phyloP scores from a whole-genome alignment of 2,113 vertebrate species.

The Hemicordylus capensis region DNA sequence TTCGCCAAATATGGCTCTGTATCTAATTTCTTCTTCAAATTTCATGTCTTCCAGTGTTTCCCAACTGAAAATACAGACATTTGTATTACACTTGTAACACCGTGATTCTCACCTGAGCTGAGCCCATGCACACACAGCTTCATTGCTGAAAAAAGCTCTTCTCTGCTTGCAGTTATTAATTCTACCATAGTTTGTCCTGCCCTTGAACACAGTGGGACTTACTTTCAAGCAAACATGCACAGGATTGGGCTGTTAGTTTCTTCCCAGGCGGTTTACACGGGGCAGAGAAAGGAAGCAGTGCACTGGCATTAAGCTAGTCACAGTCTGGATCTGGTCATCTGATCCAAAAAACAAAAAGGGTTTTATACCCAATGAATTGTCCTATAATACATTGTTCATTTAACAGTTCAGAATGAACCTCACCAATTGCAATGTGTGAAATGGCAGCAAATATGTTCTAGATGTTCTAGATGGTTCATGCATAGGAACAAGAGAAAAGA shows the following conservation, averaged over 20 bases:
- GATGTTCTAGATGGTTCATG: no score
- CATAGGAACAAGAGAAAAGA: not conserved
- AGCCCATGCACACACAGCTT: not conserved
- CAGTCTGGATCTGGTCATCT: not conserved
- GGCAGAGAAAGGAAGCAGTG: not conserved
- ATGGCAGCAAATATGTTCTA: not conserved
- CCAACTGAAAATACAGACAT: not conserved
- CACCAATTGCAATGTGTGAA: not conserved
- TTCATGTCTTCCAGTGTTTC: not conserved
- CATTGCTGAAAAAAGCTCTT: not conserved
- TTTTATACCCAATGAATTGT: not conserved
- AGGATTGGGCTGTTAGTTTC: not conserved
- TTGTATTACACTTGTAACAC: not conserved
- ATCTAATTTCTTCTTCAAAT: not conserved
- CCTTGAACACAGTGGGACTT: not conserved
- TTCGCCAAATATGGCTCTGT: not conserved
- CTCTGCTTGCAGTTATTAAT: not conserved
- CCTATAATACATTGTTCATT: not conserved
- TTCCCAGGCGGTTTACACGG: not conserved
- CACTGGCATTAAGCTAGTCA: not conserved
- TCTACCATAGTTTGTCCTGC: no score
- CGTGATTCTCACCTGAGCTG: not conserved
- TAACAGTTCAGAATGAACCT: not conserved
- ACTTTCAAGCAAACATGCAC: no score
- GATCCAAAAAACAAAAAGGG: not conserved